A percentile compares a stretch with the other conserved stretches of the same genome.
Evolutionary conservation across 2,113 vertebrate species (phyloP).

Genomic region (Elanus axillaris): DNA sequence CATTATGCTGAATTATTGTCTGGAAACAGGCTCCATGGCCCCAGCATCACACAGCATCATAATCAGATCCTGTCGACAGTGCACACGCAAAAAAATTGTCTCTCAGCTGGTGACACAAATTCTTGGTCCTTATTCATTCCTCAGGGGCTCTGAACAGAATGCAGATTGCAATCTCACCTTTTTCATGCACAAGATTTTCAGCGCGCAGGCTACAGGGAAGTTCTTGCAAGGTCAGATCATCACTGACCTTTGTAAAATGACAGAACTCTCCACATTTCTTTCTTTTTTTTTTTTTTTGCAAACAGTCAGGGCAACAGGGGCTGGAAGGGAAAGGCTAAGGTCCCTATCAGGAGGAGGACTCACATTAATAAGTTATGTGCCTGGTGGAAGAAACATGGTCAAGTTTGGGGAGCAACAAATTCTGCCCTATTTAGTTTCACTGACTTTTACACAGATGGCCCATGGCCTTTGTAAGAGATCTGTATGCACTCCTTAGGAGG

Average conservation of each 20-base stretch:
- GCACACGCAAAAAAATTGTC: not conserved
- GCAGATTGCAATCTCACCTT: not conserved
- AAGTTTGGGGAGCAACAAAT: not conserved
- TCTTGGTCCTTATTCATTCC: not conserved
- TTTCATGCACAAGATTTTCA: not conserved
- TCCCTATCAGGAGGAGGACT: not conserved
- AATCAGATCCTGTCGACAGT: not conserved
- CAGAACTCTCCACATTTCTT: not conserved
- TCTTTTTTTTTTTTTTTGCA: not conserved
- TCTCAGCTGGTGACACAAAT: not conserved
- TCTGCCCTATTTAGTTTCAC: not conserved
- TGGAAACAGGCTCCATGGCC: not conserved
- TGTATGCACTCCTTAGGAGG: not conserved
- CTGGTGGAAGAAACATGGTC: not conserved
- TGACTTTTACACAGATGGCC: not conserved
- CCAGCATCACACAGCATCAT: not conserved
- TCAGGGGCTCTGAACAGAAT: not conserved
- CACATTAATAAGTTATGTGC: not conserved
- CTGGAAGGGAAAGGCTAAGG: not conserved
- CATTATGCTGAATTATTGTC: not conserved
- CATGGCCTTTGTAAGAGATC: not conserved
- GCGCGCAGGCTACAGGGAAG: not conserved
- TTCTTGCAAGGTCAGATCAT: not conserved
- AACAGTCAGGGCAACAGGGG: not conserved
- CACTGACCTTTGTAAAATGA: not conserved